Evolutionary conservation across 2,113 vertebrate species (phyloP).

Genomic region (Pavo muticus): DNA sequence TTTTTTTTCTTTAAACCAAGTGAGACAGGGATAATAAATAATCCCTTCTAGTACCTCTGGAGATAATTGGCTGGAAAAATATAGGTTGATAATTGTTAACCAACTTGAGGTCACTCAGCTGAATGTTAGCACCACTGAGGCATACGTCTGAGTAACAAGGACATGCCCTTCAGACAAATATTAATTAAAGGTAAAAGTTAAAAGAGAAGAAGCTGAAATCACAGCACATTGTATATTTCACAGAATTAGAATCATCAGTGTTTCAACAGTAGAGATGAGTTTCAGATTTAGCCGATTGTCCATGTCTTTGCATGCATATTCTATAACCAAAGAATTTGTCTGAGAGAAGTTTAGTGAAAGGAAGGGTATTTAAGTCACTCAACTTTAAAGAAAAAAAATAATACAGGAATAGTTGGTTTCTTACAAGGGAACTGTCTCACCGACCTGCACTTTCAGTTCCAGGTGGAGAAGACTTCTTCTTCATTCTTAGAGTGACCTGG

Average conservation of each 20-base stretch:
- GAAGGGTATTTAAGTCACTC: neutral
- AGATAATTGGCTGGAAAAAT: conserved; percentile 67
- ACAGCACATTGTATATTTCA: conserved; percentile 34
- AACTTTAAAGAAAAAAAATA: neutral
- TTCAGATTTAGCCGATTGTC: conserved; percentile 41
- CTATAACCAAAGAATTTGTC: conserved; percentile 19
- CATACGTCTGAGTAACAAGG: conserved; percentile 58
- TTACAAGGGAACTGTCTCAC: conserved; percentile 40
- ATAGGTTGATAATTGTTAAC: conserved; percentile 67
- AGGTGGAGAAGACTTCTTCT: neutral
- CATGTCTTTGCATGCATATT: conserved; percentile 15
- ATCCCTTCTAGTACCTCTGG: conserved; percentile 48
- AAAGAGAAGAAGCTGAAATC: conserved; percentile 66
- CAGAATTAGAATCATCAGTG: conserved; percentile 2
- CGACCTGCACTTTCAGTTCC: neutral
- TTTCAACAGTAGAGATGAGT: conserved; percentile 24
- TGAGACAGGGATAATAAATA: conserved; percentile 59
- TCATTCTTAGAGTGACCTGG: neutral
- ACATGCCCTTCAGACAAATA: conserved; percentile 68
- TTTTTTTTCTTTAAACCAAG: conserved; percentile 38
- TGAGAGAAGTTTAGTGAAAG: conserved; percentile 44
- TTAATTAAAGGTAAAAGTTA: conserved; percentile 71
- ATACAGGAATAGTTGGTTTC: conserved; percentile 2
- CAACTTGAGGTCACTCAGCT: conserved; percentile 59
- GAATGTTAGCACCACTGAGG: conserved; percentile 64